Base-by-base conservation (phyloP, 1,140 invertebrate genomes). In the Calephelis nemesis region DNA sequence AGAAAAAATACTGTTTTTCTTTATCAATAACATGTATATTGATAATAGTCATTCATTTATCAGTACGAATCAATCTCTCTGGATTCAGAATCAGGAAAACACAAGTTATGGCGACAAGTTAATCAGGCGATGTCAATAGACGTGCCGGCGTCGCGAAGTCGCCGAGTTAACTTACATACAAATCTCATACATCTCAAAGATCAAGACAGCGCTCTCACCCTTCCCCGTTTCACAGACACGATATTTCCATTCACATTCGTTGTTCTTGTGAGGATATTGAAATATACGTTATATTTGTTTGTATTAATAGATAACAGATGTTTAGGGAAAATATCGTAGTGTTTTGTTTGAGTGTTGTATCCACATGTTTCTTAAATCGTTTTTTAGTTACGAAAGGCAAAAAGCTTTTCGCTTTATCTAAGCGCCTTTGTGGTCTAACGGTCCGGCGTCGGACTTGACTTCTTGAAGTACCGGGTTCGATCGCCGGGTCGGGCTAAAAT, bases 221-320 rank as follows among this genome's bases (percentile, higher is more conserved):
- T 15, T 13, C 50, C 15, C 30, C 9, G 8, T 54, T 70, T 74
- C 67, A 68, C 69, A 68, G 54, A 74, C 69, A 74, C 7, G 72
- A 65, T 52, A 70, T 67, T 73, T 63, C 69, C 69, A 71, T 71
- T 71, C 70, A 62, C 65, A 70, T 65, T 47, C 52, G 63, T 66
- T 68, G 45, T 50, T 30, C 45, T 52, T 52, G 50, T 54, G 15
- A 19, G 52, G 52, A 54, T 4, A 54, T 54, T 54, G 19, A 54
- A 54, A 54, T 54, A 30, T 19, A 54, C 30, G 19, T 54, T 54
- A 19, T 54, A 30, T 54, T 54, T 30, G 10, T 30, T 54, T 19
- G 15, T 54, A 13, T 54, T 54, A 54, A 52, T 52, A 52, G 50
- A 19, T 52, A 52, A 52, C 13, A 19, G 13, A 7, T 19, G 50